Conservation (phyloP, 2,797 vertebrate species). For the Tangara arthus region DNA sequence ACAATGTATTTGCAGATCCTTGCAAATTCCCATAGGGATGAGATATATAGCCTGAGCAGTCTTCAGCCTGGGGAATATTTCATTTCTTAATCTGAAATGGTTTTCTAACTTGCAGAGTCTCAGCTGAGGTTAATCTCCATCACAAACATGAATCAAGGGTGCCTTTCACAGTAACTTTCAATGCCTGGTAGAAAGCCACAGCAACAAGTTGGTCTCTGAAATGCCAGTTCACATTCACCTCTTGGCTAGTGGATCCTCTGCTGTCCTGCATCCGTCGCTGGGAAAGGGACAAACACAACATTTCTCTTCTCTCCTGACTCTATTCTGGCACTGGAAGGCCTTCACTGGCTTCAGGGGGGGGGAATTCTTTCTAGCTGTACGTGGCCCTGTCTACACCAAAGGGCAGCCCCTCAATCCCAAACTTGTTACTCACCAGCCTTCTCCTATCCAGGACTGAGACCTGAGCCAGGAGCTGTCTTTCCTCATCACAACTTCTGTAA, state of each 20-base stretch:
- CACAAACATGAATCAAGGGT: neutral
- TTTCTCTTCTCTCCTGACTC: neutral
- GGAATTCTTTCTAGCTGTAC: neutral
- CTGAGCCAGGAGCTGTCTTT: neutral
- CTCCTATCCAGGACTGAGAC: neutral
- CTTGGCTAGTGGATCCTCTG: neutral
- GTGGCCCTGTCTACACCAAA: neutral
- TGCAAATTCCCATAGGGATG: neutral
- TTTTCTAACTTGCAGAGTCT: neutral
- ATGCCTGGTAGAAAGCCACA: neutral
- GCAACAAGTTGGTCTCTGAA: neutral
- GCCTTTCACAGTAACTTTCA: neutral
- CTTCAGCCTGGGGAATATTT: neutral
- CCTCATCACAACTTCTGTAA: neutral
- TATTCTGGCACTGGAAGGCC: neutral
- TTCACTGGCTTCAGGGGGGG: neutral
- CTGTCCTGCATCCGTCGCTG: accelerated
- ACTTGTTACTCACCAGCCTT: neutral
- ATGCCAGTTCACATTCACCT: neutral
- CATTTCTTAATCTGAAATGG: neutral
- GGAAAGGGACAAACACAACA: neutral
- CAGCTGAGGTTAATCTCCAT: neutral
- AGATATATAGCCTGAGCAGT: neutral
- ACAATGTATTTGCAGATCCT: neutral
- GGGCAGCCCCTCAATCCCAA: neutral